Conservation (phyloP, 2,888 invertebrate genomes). For the Stenolophus ochropezus region DNA sequence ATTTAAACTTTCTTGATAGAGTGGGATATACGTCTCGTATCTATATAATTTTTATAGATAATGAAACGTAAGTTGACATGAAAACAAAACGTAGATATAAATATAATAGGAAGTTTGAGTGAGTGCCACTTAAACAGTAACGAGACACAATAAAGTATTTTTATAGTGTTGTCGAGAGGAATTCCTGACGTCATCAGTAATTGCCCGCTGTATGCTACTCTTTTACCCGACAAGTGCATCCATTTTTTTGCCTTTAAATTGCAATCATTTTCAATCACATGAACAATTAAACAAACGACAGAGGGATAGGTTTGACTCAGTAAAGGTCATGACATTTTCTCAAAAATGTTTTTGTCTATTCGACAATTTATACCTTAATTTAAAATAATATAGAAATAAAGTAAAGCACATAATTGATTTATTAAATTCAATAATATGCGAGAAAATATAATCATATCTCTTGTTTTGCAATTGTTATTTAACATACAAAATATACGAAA, state of each 20-base stretch:
- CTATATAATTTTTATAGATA: conserved; percentile 33
- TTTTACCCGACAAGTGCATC: neutral
- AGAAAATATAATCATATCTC: no score
- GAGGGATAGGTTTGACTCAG: no score
- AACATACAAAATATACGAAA: no score
- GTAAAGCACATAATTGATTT: no score
- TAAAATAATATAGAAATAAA: no score
- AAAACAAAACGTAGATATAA: conserved; percentile 34
- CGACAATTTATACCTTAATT: no score
- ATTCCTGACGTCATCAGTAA: conserved; percentile 27
- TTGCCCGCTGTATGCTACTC: neutral
- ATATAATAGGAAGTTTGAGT: conserved; percentile 41
- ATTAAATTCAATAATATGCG: no score
- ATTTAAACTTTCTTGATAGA: neutral
- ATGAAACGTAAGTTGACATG: conserved; percentile 32
- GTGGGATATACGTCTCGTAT: neutral
- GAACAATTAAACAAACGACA: no score
- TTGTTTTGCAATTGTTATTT: no score
- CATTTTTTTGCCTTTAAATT: neutral
- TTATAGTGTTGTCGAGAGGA: conserved; percentile 40
- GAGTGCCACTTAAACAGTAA: conserved; percentile 32
- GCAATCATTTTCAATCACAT: neutral
- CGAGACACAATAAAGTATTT: conserved; percentile 46
- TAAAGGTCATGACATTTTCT: no score
- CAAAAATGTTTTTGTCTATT: no score